Conservation (phyloP, 2,113 vertebrate species). For the Arenaria interpres region DNA sequence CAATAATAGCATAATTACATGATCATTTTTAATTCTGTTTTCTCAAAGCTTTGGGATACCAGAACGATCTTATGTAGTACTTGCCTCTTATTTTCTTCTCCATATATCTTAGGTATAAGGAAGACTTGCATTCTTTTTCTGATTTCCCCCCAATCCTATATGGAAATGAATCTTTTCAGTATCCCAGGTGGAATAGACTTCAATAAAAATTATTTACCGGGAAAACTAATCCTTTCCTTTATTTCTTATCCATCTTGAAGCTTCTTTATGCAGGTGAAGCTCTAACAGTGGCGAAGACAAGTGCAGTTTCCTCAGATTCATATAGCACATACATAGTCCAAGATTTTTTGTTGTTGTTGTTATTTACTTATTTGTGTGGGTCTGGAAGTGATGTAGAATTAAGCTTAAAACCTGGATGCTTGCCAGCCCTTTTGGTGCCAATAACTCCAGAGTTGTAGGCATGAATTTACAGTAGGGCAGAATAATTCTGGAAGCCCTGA, state of each 20-base stretch:
- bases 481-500: conserved; percentile 24
- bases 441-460: neutral
- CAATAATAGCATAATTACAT: neutral
- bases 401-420: neutral
- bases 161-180: neutral
- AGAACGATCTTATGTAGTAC: neutral
- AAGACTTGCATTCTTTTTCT: neutral
- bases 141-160: neutral
- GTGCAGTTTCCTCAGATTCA: neutral
- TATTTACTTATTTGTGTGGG: neutral
- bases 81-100: neutral
- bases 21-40: neutral
- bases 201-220: neutral
- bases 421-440: neutral
- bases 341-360: neutral
- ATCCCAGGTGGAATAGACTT: neutral
- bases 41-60: neutral
- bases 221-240: neutral
- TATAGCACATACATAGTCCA: neutral
- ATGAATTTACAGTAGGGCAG: neutral
- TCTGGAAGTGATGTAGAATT: neutral
- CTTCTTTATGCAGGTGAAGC: neutral
- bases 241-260: neutral
- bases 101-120: neutral
- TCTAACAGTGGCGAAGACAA: neutral